Percentiles rank a stretch among this genome's conserved stretches.
Conservation (phyloP, 2,113 vertebrate genomes). For the Eidolon helvum region DNA sequence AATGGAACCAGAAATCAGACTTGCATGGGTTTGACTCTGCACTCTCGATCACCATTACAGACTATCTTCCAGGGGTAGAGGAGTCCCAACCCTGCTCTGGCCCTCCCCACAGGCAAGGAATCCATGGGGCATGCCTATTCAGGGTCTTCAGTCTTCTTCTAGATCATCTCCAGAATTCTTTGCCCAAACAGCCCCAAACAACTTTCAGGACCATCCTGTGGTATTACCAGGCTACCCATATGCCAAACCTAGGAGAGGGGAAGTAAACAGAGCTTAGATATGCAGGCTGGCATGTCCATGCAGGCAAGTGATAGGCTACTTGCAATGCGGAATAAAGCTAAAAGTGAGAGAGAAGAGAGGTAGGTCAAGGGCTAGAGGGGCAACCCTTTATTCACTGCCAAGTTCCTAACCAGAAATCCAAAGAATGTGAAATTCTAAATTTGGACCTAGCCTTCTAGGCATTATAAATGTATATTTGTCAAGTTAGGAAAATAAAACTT, state of each 20-base stretch:
- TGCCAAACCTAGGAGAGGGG: not conserved
- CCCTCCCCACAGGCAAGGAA: not conserved
- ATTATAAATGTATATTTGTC: not conserved
- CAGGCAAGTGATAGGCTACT: not conserved
- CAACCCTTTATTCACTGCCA: not conserved
- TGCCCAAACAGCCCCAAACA: not conserved
- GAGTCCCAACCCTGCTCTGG: not conserved
- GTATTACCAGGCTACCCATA: not conserved
- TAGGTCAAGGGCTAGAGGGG: not conserved
- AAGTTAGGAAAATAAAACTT: not conserved
- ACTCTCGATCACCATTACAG: not conserved
- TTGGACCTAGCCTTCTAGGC: not conserved
- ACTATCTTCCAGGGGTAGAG: not conserved
- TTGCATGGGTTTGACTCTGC: not conserved
- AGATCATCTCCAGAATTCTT: conserved; percentile 25
- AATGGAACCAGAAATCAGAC: not conserved
- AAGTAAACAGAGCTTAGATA: not conserved
- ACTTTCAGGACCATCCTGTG: not conserved
- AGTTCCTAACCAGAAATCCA: not conserved
- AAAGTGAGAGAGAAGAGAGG: not conserved
- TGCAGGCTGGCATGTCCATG: not conserved
- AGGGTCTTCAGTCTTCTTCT: not conserved
- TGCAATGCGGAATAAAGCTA: not conserved
- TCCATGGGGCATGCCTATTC: not conserved
- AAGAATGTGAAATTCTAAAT: not conserved